Conservation (phyloP, 2,888 invertebrate species). For the Ischnura elegans region DNA sequence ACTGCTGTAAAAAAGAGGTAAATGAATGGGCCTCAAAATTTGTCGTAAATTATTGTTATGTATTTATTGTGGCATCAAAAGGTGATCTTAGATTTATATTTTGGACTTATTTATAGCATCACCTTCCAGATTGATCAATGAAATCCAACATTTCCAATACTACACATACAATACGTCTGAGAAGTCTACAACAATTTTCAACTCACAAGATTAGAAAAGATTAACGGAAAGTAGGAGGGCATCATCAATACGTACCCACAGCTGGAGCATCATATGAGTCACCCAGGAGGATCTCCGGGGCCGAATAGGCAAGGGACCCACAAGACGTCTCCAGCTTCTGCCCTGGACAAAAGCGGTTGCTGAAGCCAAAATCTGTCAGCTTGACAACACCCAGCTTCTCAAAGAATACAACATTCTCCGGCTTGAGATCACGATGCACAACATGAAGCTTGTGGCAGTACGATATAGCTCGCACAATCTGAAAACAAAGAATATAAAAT, state of each 20-base stretch:
- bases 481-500: constrained; percentile 72
- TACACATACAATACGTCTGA: too few relatives aligned
- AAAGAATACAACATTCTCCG: constrained; percentile 99
- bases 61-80: too few relatives aligned
- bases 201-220: too few relatives aligned
- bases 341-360: constrained; percentile 97
- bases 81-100: too few relatives aligned
- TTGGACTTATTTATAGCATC: too few relatives aligned
- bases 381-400: constrained; percentile 98
- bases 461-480: constrained; percentile 98
- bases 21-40: too few relatives aligned
- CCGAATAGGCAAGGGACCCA: constrained; percentile 98
- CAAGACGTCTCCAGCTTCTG: constrained; percentile 98
- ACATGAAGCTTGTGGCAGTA: constrained; percentile 97
- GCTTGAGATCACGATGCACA: constrained; percentile 96
- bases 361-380: constrained; percentile 98
- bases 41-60: too few relatives aligned
- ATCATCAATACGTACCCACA: constrained; percentile 84
- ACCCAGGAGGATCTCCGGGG: constrained; percentile 98
- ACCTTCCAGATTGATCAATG: too few relatives aligned
- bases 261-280: constrained; percentile 99
- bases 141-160: too few relatives aligned
- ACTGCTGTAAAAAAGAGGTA: too few relatives aligned
- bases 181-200: too few relatives aligned
- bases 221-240: neutral